Conservation (phyloP, 2,797 vertebrate genomes). For the Eulemur mongoz region DNA sequence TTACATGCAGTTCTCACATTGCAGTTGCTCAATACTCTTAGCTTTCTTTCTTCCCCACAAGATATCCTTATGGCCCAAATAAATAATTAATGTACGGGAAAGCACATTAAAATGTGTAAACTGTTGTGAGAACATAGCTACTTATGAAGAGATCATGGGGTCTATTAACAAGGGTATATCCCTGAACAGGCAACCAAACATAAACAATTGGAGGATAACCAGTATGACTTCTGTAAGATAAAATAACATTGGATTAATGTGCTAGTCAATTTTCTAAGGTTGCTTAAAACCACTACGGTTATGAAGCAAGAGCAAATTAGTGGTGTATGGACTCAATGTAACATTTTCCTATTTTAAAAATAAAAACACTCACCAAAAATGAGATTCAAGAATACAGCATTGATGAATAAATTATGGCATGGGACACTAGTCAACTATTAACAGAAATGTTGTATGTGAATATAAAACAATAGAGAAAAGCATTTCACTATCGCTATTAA, state of each 20-base stretch:
- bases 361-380: slow-evolving; percentile 26
- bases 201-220: not conserved
- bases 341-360: slow-evolving; percentile 26
- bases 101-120: not conserved
- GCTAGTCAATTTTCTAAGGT: not conserved
- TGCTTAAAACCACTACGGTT: not conserved
- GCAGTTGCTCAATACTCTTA: too few relatives aligned
- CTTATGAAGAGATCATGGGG: not conserved
- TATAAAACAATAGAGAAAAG: slow-evolving; percentile 45
- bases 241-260: not conserved
- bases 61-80: not conserved
- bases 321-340: not conserved
- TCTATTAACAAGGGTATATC: not conserved
- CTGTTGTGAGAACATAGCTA: not conserved
- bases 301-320: slow-evolving; percentile 42
- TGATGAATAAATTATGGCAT: slow-evolving; percentile 57
- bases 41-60: not conserved
- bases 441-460: not conserved
- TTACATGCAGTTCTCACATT: not conserved
- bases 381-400: not conserved
- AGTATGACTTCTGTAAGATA: not conserved
- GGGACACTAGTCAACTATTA: not conserved
- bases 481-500: not conserved
- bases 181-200: not conserved
- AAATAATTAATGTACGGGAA: not conserved